Evolutionary conservation across 2,888 invertebrate genomes (phyloP).

Genomic region (Drosophila macrospina): DNA sequence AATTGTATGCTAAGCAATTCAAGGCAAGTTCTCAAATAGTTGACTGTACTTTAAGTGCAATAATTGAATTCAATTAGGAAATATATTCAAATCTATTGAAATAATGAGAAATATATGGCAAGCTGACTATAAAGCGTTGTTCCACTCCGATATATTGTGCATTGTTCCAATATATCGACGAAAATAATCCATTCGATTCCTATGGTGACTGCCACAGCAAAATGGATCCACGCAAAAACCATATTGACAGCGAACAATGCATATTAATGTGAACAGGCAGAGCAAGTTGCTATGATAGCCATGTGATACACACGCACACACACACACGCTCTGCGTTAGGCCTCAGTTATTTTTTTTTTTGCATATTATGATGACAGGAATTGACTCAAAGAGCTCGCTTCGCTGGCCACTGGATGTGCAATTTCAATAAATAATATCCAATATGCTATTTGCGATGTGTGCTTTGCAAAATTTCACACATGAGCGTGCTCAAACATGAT

Average conservation of each 20-base stretch:
- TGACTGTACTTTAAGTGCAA: too few species aligned
- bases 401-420: conserved; percentile 20
- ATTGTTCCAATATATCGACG: neutral
- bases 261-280: conserved; percentile 67
- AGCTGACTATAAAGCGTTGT: neutral
- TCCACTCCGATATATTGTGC: neutral
- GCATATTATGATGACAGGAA: conserved; percentile 43
- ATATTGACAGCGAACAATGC: conserved; percentile 72
- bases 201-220: conserved; percentile 5
- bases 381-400: conserved; percentile 28
- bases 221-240: conserved; percentile 61
- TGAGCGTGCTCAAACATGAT: conserved; percentile 39
- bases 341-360: conserved; percentile 38
- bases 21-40: too few species aligned
- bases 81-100: neutral
- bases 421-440: conserved; percentile 47
- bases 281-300: neutral
- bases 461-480: conserved; percentile 37
- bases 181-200: neutral
- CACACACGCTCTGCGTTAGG: conserved; percentile 2
- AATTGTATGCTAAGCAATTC: neutral
- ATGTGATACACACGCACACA: neutral
- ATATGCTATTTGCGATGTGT: conserved; percentile 18
- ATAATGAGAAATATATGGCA: neutral
- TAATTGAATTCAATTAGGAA: too few species aligned